Conservation (phyloP, 2,797 vertebrate species). For the Pogonophryne albipinna region DNA sequence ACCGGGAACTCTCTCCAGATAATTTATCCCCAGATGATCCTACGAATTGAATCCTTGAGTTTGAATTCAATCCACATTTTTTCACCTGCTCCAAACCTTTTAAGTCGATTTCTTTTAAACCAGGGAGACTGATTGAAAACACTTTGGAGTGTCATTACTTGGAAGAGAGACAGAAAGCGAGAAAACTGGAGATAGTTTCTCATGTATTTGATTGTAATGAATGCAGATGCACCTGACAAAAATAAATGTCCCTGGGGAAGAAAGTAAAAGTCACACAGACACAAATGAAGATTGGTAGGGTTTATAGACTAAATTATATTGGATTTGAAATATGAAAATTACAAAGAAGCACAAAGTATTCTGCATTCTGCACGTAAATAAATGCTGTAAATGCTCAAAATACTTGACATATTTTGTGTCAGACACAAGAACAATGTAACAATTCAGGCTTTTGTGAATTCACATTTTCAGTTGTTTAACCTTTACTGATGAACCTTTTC, state of each 20-base stretch:
- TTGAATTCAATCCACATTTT: conserved; percentile 69
- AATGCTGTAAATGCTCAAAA: conserved; percentile 44
- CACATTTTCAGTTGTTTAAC: background rate
- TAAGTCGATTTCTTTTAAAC: conserved; percentile 70
- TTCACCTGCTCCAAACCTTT: conserved; percentile 62
- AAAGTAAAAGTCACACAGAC: conserved; percentile 54
- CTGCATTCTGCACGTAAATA: conserved; percentile 50
- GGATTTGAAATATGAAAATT: conserved; percentile 65
- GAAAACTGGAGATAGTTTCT: conserved; percentile 42
- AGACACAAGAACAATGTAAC: conserved; percentile 14
- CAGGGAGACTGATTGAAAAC: conserved; percentile 71
- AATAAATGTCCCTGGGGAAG: conserved; percentile 69
- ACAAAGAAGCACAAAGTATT: conserved; percentile 50
- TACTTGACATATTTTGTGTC: conserved; percentile 33
- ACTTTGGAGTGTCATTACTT: conserved; percentile 67
- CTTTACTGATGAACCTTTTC: background rate
- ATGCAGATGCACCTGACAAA: conserved; percentile 73
- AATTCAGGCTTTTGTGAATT: background rate
- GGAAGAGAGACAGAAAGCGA: conserved; percentile 54
- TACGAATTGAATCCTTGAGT: conserved; percentile 55
- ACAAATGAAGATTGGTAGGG: conserved; percentile 56
- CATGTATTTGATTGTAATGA: conserved; percentile 68
- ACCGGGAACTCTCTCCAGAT: conserved; percentile 34
- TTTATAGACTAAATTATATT: conserved; percentile 52
- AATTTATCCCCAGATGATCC: conserved; percentile 46